Evolutionary conservation across 2,888 invertebrate species (phyloP).

Genomic region (Calliphora vomitoria): DNA sequence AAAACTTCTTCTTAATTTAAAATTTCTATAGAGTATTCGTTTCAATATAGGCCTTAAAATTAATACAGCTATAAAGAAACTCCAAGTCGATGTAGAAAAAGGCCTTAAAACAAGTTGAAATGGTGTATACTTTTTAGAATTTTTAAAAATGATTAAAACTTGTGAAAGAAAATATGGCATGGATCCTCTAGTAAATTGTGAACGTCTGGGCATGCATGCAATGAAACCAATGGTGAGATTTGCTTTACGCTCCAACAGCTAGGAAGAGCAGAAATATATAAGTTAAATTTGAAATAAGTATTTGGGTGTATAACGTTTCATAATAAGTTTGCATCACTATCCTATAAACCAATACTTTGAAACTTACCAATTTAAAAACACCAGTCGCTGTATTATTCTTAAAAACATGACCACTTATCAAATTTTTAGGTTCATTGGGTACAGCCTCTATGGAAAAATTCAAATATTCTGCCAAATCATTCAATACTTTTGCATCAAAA

Average conservation of each 20-base stretch:
- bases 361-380: slow-evolving; percentile 74
- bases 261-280: neutral
- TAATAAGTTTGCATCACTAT: too few relatives aligned
- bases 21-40: neutral
- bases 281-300: neutral
- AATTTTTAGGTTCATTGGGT: slow-evolving; percentile 74
- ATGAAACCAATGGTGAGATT: slow-evolving; percentile 27
- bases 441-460: slow-evolving; percentile 75
- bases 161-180: neutral
- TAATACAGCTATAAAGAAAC: neutral
- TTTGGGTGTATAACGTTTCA: too few relatives aligned
- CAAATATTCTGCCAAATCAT: slow-evolving; percentile 68
- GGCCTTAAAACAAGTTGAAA: slow-evolving; percentile 14
- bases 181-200: slow-evolving; percentile 20
- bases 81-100: slow-evolving; percentile 12
- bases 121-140: slow-evolving; percentile 8
- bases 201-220: neutral
- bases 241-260: slow-evolving; percentile 8
- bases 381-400: slow-evolving; percentile 76
- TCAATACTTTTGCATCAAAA: slow-evolving; percentile 74
- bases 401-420: slow-evolving; percentile 73
- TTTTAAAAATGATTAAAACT: slow-evolving; percentile 26
- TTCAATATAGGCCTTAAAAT: neutral
- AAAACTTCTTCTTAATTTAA: neutral
- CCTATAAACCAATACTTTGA: too few relatives aligned